Base-by-base conservation (phyloP, 2,113 vertebrate species). In the Mungos mungo region DNA sequence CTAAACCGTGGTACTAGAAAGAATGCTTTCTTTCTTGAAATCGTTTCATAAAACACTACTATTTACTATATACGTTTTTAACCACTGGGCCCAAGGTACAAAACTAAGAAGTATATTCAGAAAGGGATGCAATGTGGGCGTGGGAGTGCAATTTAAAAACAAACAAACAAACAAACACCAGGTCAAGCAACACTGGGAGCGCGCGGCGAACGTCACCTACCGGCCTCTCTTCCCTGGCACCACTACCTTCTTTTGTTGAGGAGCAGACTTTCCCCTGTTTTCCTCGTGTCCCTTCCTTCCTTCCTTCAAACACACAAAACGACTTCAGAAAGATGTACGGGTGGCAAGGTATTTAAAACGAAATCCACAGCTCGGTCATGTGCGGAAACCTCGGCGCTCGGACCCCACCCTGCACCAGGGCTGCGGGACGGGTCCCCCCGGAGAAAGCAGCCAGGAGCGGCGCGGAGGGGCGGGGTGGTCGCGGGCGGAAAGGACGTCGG, bases 21-120 rank as follows among this genome's bases (percentile, higher is more conserved):
- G 93, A 93, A 95, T 5, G 83, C 68, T 41, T 97, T 93, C 95
- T 91, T 76, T 81, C 68, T 88, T 69, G n/a, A 76, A 97, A 60
- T 18, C 89, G n/a, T 41, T 86, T 80, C 95, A 88, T n/a, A 69
- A 88, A 93, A n/a, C 86, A 45, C 68, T 18, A 15, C 63, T 57
- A 57, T 71, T 69, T 31, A 38, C 33, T 54, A 8, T 8, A 19
- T 1, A 52, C 41, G n/a, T 50, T 50, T 71, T 87, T 52, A 57
- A 69, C 41, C 68, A 71, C 74, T 6, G 33, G 11, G 60, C 71
- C 38, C 69, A 33, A 50, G 33, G 68, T n/a, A 76, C 74, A 81
- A 83, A 83, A 95, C 89, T 65, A 52, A 87, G 84, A 38, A 60
- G 50, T 12, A 16, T 15, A 31, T 41, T 72, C 66, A 60, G 71